Conservation (phyloP, 2,797 vertebrate genomes). For the Argya squamiceps region DNA sequence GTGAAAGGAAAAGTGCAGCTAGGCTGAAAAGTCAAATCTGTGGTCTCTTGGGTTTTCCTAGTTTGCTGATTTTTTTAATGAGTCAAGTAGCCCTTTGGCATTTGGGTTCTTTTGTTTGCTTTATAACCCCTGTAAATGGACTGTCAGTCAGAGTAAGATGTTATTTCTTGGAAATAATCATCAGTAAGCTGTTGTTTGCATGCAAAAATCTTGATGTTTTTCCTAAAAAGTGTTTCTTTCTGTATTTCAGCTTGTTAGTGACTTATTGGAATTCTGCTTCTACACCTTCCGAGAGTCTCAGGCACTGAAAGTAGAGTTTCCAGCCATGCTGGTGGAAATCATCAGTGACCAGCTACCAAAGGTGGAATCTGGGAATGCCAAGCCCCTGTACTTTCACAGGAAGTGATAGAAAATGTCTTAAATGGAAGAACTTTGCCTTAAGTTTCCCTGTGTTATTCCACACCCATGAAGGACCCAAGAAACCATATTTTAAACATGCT, state of each 20-base stretch:
- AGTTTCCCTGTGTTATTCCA: constrained; percentile 80
- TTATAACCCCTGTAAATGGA: not conserved
- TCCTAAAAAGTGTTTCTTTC: constrained; percentile 21
- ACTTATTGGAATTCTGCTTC: constrained; percentile 97
- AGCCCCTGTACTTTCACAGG: constrained; percentile 98
- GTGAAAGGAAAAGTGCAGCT: not conserved
- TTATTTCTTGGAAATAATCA: not conserved
- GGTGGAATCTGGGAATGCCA: constrained; percentile 97
- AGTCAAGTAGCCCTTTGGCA: not conserved
- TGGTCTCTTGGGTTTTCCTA: not conserved
- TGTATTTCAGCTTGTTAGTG: constrained; percentile 88
- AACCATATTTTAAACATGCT: constrained; percentile 72
- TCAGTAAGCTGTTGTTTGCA: not conserved
- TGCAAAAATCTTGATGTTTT: not conserved
- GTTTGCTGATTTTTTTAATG: not conserved
- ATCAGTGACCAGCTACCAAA: constrained; percentile 99
- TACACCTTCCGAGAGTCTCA: constrained; percentile 99
- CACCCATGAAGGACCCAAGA: constrained; percentile 77
- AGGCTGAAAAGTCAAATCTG: not conserved
- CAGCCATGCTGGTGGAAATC: constrained; percentile 99
- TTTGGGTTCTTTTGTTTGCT: not conserved
- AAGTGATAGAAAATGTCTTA: constrained; percentile 85
- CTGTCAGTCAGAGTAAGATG: not conserved
- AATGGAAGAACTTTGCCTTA: constrained; percentile 84
- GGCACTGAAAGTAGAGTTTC: constrained; percentile 98